Base-by-base conservation (phyloP, 2,888 invertebrate species). In the Melanchra persicariae region DNA sequence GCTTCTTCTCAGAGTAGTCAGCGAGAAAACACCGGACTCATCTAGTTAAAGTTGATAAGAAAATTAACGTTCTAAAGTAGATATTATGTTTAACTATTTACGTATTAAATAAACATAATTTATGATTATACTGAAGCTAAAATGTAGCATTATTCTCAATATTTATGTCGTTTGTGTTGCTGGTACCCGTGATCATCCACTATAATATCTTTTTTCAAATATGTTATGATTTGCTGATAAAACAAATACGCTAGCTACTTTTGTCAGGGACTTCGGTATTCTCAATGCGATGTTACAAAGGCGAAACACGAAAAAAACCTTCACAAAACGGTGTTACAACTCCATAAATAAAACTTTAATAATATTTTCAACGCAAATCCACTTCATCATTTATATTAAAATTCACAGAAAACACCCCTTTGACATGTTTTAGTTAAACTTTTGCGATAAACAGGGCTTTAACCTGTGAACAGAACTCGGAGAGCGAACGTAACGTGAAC, bases 391-490 rank as follows among this genome's bases (percentile, higher is more conserved):
- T 51, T 24, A 47, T 64, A 63, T 55, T 52, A 55, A 79, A 70
- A 70, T 58, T 26, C 37, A 2, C 8, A 34, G 5, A 40, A 68
- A 58, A 47, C 19, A 34, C 17, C 45, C 4, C 30, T 61, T 65
- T 70, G 61, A 58, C 49, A 57, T 65, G 43, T 75, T 70, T 70
- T 26, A 40, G 43, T 62, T 26, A 74, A 80, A 70, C 52, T 58
- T 58, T 47, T 5, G n/a, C 22, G 60, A 61, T 75, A 22, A 43
- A 64, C 43, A 58, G 52, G 49, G 19, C 58, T 75, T 71, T 76
- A 51, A 70, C 59, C 51, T 47, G 49, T 43, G 67, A 66, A 72
- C 51, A 55, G 58, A 72, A 68, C 59, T 61, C 30, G 15, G 19
- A 26, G 60, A 72, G 30, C 54, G 63, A 69, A 69, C 12, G 24